Conservation (phyloP, 2,888 invertebrate genomes). For the Tiliacea citrago region DNA sequence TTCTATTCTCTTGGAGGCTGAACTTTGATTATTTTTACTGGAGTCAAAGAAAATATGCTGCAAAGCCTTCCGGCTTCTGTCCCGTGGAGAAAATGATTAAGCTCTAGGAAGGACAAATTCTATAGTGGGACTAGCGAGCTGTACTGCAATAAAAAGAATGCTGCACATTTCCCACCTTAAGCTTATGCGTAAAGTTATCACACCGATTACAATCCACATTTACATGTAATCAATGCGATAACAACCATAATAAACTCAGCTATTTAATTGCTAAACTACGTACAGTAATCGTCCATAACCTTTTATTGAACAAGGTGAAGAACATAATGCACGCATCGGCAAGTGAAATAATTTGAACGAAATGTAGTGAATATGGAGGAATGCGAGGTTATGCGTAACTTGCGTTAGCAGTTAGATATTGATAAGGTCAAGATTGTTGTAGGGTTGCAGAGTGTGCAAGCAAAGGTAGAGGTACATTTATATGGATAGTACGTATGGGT, state of each 20-base stretch:
- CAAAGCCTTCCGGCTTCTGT: neutral
- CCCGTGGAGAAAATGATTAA: too few relatives aligned
- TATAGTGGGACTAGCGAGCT: neutral
- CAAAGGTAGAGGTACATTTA: too few relatives aligned
- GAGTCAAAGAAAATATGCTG: neutral
- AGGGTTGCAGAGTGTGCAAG: too few relatives aligned
- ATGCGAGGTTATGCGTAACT: neutral
- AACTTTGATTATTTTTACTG: neutral
- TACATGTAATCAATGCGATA: constrained; percentile 14
- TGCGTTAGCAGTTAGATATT: neutral
- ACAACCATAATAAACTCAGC: neutral
- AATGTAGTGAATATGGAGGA: neutral
- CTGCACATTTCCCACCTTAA: neutral
- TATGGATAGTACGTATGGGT: too few relatives aligned
- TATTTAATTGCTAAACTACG: neutral
- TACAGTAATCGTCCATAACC: constrained; percentile 37
- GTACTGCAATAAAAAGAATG: neutral
- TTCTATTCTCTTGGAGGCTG: neutral
- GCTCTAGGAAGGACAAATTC: neutral
- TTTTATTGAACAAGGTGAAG: constrained; percentile 47
- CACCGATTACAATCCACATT: neutral
- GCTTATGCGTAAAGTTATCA: neutral
- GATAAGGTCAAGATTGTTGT: too few relatives aligned
- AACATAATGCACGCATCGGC: constrained; percentile 18
- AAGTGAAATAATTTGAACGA: constrained; percentile 19